These are phyloP conservation scores for Pomacea canaliculata DNA, from an alignment of 2,888 invertebrate species.

Conservation along the genomic window DNA sequence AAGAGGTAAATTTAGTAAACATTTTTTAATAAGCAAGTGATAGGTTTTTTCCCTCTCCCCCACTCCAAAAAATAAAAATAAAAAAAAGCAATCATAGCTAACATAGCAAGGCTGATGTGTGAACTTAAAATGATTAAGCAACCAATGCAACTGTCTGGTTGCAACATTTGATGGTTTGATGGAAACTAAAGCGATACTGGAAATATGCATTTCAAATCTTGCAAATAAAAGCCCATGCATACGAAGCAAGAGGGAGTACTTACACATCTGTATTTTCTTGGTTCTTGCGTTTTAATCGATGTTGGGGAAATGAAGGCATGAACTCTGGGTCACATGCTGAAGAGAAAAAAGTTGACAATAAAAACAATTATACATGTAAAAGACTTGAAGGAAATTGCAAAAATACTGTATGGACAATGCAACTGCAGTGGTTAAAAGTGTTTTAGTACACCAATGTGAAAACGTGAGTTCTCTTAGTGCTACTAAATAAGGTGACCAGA, in stretches of 20 bases:
- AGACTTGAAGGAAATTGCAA: background rate
- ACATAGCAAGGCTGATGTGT: too few relatives aligned
- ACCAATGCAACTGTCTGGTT: too few relatives aligned
- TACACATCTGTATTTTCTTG: constrained; percentile 9
- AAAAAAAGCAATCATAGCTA: too few relatives aligned
- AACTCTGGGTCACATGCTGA: constrained; percentile 94
- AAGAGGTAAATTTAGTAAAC: too few relatives aligned
- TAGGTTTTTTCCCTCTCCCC: too few relatives aligned
- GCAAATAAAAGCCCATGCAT: too few relatives aligned
- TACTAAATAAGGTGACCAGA: background rate
- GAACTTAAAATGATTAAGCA: too few relatives aligned
- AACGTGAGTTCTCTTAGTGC: background rate
- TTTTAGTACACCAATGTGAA: background rate
- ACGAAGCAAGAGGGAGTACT: background rate
- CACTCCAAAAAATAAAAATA: too few relatives aligned
- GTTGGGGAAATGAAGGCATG: constrained; percentile 98
- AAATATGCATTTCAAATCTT: too few relatives aligned
- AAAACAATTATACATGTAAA: background rate
- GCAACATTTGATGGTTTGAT: too few relatives aligned
- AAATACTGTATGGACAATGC: background rate
- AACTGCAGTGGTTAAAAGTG: background rate
- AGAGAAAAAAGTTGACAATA: constrained; percentile 17
- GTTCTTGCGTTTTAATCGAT: constrained; percentile 77
- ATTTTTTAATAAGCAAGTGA: too few relatives aligned
- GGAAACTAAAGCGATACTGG: too few relatives aligned